Conservation (phyloP, 2,113 vertebrate genomes). For the Syrrhaptes paradoxus region DNA sequence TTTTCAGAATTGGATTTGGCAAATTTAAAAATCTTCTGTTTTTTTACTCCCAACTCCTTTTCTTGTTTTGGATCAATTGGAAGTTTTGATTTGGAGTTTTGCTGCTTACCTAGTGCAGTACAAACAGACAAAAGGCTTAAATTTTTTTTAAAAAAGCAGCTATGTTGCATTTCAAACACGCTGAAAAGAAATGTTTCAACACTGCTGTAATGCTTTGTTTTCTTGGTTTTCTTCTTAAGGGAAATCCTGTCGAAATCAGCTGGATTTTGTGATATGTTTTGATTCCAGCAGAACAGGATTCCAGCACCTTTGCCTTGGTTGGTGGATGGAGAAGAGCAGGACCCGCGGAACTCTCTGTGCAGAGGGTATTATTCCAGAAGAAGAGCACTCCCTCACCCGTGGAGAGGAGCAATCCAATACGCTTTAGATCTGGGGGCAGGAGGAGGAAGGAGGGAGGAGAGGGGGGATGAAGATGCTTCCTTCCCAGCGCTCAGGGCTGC, state of each 20-base stretch:
- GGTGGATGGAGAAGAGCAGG: background rate
- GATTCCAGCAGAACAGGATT: slow-evolving; percentile 1
- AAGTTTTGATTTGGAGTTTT: background rate
- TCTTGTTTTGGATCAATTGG: background rate
- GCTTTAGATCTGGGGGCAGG: background rate
- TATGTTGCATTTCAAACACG: background rate
- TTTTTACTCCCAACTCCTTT: background rate
- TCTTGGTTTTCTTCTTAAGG: background rate
- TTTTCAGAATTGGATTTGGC: background rate
- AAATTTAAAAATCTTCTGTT: background rate
- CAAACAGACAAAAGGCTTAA: background rate
- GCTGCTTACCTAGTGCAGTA: background rate
- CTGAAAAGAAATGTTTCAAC: background rate
- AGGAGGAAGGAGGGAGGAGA: slow-evolving; percentile 19
- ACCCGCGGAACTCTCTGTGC: background rate
- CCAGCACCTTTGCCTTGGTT: too few species aligned
- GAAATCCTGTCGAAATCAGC: background rate
- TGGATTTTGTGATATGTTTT: background rate
- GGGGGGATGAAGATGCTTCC: slow-evolving; percentile 9
- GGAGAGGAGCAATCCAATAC: background rate
- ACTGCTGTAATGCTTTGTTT: background rate
- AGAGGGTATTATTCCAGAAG: slow-evolving; percentile 20
- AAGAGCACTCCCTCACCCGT: background rate
- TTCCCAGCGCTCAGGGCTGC: background rate
- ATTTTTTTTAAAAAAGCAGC: background rate